Conservation (phyloP, 2,888 invertebrate species). For the Metacarcinus magister region DNA sequence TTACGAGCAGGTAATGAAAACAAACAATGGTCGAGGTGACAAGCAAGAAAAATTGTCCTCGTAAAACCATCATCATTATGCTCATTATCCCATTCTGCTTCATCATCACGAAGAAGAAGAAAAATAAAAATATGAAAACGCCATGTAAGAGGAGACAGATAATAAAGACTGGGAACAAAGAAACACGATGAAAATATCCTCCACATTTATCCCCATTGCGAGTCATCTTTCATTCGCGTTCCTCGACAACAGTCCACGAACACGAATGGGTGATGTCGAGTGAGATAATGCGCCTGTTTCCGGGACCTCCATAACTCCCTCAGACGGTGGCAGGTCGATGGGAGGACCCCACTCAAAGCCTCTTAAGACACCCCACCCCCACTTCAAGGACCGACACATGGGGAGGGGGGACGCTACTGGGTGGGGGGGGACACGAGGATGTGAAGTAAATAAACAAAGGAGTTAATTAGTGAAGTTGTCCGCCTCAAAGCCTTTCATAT, state of each 20-base stretch:
- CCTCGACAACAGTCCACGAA: background rate
- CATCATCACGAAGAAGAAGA: background rate
- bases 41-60: slow-evolving; percentile 16
- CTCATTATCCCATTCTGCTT: slow-evolving; percentile 34
- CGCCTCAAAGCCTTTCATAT: background rate
- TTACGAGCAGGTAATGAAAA: background rate
- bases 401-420: background rate
- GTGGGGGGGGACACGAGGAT: background rate
- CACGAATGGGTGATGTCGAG: slow-evolving; percentile 34
- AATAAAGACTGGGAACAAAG: slow-evolving; percentile 18
- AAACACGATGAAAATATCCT: slow-evolving; percentile 13
- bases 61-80: slow-evolving; percentile 16
- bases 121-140: background rate
- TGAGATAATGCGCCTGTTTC: slow-evolving; percentile 19
- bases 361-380: background rate
- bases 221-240: slow-evolving; percentile 9
- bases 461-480: background rate
- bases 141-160: background rate
- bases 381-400: background rate
- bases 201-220: background rate
- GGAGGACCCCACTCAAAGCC: background rate
- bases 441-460: background rate
- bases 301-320: background rate
- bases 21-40: slow-evolving; percentile 34
- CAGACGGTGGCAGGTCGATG: background rate